phyloP scores from a whole-genome alignment of 92 coral and sea anemone species.

The Umimayanthus kanabou region DNA sequence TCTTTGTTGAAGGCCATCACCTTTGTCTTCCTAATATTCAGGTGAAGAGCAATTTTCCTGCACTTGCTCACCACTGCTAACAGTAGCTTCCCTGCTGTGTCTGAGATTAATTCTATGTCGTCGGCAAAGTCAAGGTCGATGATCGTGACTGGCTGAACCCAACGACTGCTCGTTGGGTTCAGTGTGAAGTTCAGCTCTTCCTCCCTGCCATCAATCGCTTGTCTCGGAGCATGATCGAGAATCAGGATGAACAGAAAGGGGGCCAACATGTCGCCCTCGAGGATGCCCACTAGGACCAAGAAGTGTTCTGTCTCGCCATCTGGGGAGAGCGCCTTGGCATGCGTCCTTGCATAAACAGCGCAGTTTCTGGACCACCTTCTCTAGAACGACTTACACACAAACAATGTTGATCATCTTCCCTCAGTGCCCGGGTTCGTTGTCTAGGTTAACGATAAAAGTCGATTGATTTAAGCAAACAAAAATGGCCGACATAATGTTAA shows the following conservation, averaged over 20 bases:
- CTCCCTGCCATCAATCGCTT: background rate
- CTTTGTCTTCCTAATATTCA: background rate
- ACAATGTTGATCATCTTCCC: background rate
- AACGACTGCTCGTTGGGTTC: background rate
- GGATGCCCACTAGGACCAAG: background rate
- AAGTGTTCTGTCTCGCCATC: background rate
- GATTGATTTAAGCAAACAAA: no score
- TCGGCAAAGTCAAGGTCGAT: background rate
- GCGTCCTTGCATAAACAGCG: background rate
- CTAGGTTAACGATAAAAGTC: no score
- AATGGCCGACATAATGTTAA: no score
- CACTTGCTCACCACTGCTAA: no score
- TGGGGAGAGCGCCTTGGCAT: background rate
- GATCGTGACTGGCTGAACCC: background rate
- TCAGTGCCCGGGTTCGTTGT: background rate
- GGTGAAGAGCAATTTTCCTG: background rate
- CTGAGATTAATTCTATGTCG: background rate
- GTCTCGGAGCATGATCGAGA: conserved; percentile 5
- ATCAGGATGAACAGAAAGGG: background rate
- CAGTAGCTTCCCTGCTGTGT: conserved; percentile 3
- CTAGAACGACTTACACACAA: background rate
- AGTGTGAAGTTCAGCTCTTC: conserved; percentile 2
- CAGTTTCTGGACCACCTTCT: background rate
- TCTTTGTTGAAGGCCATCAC: conserved; percentile 15
- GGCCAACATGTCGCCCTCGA: background rate